Evolutionary conservation across 2,888 invertebrate species (phyloP), one percentile per base, ranked within the genome.

Genomic region (Pogonocherus hispidulus): DNA sequence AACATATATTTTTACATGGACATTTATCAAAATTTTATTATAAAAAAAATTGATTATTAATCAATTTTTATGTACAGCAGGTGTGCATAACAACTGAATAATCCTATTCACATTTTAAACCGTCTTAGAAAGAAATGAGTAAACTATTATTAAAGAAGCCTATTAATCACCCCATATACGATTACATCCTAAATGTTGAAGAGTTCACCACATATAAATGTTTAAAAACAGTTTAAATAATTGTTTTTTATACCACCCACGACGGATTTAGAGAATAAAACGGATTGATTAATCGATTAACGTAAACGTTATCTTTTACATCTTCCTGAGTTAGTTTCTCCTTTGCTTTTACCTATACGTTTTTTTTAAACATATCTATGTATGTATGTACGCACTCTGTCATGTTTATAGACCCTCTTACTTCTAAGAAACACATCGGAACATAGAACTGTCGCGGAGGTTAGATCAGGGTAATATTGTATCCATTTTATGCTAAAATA

Each of bases 401-500:
- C 16, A n/a, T 3, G n/a, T 41, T 41, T 41, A 41, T 41, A n/a
- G 14, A 14, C 5, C 5, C 16, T 14, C n/a, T 14, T 9, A 14
- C 14, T 5, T 41, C n/a, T 41, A n/a, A 41, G n/a, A 41, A 41
- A 41, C 3, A 16, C 41, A 14, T 41, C 41, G 41, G n/a, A 41
- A n/a, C 41, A 14, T 41, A n/a, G 41, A 41, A 2, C n/a, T 41
- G 41, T 41, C 41, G n/a, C 16, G n/a, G 41, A 41, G 41, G 41
- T 41, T 14, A 41, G 41, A 41, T 5, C 41, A n/a, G 41, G 41
- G 41, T n/a, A 41, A 41, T 41, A 41, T 41, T 41, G 41, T 41
- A n/a, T 14, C 41, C 41, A 14, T 41, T 41, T 41, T 41, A 41
- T 41, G 41, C 41, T 41, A 41, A 41, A 41, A 41, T 41, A 41